A percentile compares a stretch with the other conserved stretches of the same genome.
Evolutionary conservation across 2,113 vertebrate species (phyloP).

Genomic region (Phaethornis superciliosus): DNA sequence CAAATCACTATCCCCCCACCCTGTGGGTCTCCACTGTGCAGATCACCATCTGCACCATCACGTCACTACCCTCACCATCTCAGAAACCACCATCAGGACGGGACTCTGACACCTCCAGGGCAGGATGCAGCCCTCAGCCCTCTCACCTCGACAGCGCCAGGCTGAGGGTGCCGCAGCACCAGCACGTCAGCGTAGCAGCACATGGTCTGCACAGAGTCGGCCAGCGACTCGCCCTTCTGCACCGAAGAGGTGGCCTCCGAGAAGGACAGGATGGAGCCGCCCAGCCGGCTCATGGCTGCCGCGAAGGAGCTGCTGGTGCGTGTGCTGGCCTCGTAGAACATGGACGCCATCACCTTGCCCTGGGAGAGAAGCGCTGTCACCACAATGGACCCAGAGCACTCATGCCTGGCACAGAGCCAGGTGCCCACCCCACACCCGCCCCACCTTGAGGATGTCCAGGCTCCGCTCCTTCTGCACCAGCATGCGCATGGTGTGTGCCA

Average conservation of each 20-base stretch:
- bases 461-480: slow-evolving; percentile 95
- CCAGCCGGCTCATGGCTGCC: slow-evolving; percentile 92
- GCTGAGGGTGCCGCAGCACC: slow-evolving; percentile 91
- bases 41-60: no score
- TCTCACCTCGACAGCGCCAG: slow-evolving; percentile 91
- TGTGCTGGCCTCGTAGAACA: slow-evolving; percentile 97
- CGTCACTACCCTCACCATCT: no score
- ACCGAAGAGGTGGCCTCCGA: slow-evolving; percentile 90
- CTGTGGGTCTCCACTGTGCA: no score
- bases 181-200: slow-evolving; percentile 92
- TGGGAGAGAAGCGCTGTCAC: background rate
- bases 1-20: no score
- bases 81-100: background rate
- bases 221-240: slow-evolving; percentile 94
- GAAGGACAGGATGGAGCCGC: slow-evolving; percentile 91
- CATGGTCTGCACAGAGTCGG: slow-evolving; percentile 95
- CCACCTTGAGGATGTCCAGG: slow-evolving; percentile 94
- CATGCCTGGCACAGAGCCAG: accelerated
- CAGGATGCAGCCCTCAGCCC: background rate
- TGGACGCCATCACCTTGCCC: slow-evolving; percentile 97
- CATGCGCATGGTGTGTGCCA: slow-evolving; percentile 90
- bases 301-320: slow-evolving; percentile 95
- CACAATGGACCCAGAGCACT: accelerated
- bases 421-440: accelerated
- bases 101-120: no score